Evolutionary conservation across 1,140 invertebrate genomes (phyloP), one percentile per base, ranked within the genome.

Genomic region (Zophobas morio): DNA sequence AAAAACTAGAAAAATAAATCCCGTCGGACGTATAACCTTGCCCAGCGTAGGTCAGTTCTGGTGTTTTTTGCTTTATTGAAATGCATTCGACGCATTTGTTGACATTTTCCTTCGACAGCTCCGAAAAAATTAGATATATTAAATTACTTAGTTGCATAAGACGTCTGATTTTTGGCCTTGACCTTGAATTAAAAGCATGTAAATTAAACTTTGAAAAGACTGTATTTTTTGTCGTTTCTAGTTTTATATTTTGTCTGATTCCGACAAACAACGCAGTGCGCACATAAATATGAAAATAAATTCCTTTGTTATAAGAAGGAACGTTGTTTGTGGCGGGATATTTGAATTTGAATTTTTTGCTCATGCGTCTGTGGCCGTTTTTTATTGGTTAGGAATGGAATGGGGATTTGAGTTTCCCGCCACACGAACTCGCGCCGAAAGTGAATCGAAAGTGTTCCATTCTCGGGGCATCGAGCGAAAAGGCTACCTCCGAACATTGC

Each of bases 31-130:
- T 20, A 51, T 51, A 51, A 51, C 49, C 3, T 51, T 51, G 20
- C 49, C 20, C 49, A 51, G 20, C n/a, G 49, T 51, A 51, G 49
- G 49, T 51, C 49, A 51, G 49, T 51, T 51, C 3, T 51, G 20
- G 2, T 6, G 6, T 6, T 51, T 2, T 20, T 51, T 6, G 4
- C 2, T 51, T 51, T 51, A 20, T 51, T 51, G 49, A 46, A 4
- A 46, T 8, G 42, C 20, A 51, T 20, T 46, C 8, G 42, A 46
- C 42, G 8, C 3, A 4, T 46, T 46, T 46, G 42, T 46, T 46
- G 6, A 46, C 42, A 46, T 46, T 46, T 46, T 3, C 42, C 20
- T 20, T 20, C 20, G 20, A 20, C 20, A 20, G 20, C 20, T 20
- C 20, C 42, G 20, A 51, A 51, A 51, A 51, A 51, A 51, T 20